Base-by-base conservation (phyloP, 2,113 vertebrate genomes). In the Hippocampus zosterae region DNA sequence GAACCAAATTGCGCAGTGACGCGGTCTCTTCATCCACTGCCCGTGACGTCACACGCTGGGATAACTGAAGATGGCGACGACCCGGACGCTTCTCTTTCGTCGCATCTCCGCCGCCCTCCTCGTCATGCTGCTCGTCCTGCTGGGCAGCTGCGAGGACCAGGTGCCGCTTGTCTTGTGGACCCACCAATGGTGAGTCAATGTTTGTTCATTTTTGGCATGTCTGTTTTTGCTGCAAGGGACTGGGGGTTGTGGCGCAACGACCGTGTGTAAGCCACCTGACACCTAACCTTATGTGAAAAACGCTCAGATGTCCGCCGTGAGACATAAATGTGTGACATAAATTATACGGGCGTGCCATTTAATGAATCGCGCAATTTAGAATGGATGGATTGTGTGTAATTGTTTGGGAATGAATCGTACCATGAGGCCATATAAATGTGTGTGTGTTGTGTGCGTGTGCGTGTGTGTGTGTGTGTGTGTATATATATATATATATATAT, bases 141-240 rank as follows among this genome's bases (percentile, higher is more conserved):
- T 18, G 23, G 23, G 55, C 37, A 15, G 11, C 15, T 57, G 67
- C 55, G 67, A 59, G 55, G 67, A 69, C 23, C 67, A 69, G 41
- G 67, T 69, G 15, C 67, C 67, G 40, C 55, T 69, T 5, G 16
- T 69, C 8, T 42, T 69, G 55, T 69, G 67, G 67, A 60, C 67
- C 3, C 55, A 56, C 33, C 55, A 42, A 57, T 41, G 67, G 67
- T 69, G 23, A 61, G 37, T 9, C 63, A 8, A 2, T 1, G 1
- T 65, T 46, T 46, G 23, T 27, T n/a, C 5, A 2, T 23, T 44
- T 42, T 52, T 55, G 18, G 7, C n/a, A 2, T n/a, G 66, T n/a
- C 23, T 55, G 11, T 44, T 68, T 65, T 46, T 23, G 21, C 37
- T 11, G 19, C 3, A 12, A 33, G 19, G 12, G 27, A 33, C 23